Conservation (phyloP, 2,113 vertebrate genomes). For the Falcunculus frontatus region DNA sequence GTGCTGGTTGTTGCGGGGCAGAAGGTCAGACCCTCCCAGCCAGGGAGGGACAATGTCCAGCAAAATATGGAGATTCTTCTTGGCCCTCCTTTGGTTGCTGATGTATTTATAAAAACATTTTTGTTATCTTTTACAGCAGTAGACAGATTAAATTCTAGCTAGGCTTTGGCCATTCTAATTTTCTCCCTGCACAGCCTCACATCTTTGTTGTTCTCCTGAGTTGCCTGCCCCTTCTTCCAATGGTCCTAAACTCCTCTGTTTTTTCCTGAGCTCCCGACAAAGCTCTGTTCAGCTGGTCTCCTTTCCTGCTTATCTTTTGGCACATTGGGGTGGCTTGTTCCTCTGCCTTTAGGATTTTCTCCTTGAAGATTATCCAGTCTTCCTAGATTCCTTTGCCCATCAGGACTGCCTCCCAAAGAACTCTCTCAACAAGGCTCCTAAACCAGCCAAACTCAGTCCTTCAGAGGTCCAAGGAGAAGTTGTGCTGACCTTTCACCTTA, state of each 20-base stretch:
- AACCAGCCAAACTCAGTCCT: neutral
- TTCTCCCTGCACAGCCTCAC: neutral
- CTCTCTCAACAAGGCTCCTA: neutral
- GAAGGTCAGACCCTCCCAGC: neutral
- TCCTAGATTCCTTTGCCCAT: neutral
- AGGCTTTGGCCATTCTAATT: neutral
- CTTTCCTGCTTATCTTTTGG: neutral
- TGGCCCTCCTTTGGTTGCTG: neutral
- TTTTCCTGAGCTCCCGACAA: neutral
- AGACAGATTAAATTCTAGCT: neutral
- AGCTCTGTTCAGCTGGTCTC: neutral
- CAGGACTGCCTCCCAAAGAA: neutral
- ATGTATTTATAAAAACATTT: neutral
- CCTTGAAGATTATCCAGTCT: neutral
- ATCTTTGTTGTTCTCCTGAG: neutral
- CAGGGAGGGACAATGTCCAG: neutral
- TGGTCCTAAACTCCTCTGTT: neutral
- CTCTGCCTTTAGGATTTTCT: neutral
- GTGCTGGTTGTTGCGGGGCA: neutral
- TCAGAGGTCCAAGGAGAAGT: neutral
- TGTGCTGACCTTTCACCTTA: neutral
- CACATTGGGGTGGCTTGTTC: neutral
- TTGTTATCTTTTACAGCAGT: neutral
- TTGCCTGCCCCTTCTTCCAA: neutral
- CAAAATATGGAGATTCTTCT: neutral